A percentile compares a stretch with the other conserved stretches of the same genome.
These are phyloP conservation scores for Erythrolamprus reginae DNA, from an alignment of 2,113 vertebrate species.

Conservation along the genomic window DNA sequence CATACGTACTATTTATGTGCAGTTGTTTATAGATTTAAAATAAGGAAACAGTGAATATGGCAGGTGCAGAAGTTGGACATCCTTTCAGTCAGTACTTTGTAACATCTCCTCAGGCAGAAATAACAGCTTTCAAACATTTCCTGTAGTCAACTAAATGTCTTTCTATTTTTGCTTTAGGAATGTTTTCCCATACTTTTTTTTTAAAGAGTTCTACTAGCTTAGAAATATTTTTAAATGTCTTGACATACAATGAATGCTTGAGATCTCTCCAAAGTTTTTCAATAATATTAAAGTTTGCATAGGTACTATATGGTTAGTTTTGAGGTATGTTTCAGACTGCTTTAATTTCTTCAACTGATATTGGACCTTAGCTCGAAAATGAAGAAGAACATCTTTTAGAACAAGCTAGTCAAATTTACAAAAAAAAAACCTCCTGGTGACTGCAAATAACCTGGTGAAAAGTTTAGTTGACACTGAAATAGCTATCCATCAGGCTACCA, in stretches of 20 bases:
- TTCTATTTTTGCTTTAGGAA: not conserved
- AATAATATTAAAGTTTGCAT: not conserved
- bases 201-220: not conserved
- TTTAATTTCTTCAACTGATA: not conserved
- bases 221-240: not conserved
- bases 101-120: not conserved
- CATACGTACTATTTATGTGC: not conserved
- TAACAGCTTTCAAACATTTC: not conserved
- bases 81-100: not conserved
- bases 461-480: not conserved
- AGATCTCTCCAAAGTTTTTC: not conserved
- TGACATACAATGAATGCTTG: not conserved
- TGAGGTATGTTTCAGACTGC: not conserved
- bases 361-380: not conserved
- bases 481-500: not conserved
- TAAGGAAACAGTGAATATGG: not conserved
- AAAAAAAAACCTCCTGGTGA: not conserved
- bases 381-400: not conserved
- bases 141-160: not conserved
- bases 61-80: not conserved
- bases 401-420: not conserved
- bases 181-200: not conserved
- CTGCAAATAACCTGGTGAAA: not conserved
- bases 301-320: not conserved
- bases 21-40: not conserved